Evolutionary conservation across 2,888 invertebrate species (phyloP).

Genomic region (Eupeodes luniger): DNA sequence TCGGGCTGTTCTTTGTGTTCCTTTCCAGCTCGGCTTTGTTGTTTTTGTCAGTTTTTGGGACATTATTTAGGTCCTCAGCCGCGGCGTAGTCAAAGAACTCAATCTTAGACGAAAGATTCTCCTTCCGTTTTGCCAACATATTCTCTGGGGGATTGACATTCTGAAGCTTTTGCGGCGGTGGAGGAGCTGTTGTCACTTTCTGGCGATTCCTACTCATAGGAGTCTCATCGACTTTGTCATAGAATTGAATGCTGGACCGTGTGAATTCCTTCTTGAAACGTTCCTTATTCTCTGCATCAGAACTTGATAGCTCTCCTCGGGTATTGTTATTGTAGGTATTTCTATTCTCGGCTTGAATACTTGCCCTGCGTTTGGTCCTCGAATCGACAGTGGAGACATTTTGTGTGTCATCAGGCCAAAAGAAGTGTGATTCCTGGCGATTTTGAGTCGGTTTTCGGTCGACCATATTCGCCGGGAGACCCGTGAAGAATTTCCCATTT

Average conservation of each 20-base stretch:
- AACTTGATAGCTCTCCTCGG: slow-evolving; percentile 46
- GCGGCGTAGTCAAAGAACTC: slow-evolving; percentile 82
- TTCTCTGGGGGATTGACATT: slow-evolving; percentile 76
- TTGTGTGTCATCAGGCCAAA: slow-evolving; percentile 83
- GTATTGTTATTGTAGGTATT: slow-evolving; percentile 30
- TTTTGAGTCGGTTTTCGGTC: slow-evolving; percentile 79
- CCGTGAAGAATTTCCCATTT: slow-evolving; percentile 84
- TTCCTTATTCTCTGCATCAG: slow-evolving; percentile 80
- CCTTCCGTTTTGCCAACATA: slow-evolving; percentile 79
- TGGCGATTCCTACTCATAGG: slow-evolving; percentile 61
- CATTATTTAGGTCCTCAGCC: slow-evolving; percentile 79
- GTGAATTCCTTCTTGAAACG: slow-evolving; percentile 83
- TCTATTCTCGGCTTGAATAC: slow-evolving; percentile 78
- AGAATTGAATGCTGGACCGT: slow-evolving; percentile 83
- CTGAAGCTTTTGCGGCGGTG: slow-evolving; percentile 67
- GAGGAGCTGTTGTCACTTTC: slow-evolving; percentile 78
- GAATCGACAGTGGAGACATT: slow-evolving; percentile 80
- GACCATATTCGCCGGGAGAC: slow-evolving; percentile 83
- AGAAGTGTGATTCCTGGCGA: slow-evolving; percentile 83
- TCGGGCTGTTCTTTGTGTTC: slow-evolving; percentile 82
- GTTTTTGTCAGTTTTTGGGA: slow-evolving; percentile 81
- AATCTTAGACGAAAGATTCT: slow-evolving; percentile 82
- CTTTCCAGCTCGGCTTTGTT: slow-evolving; percentile 82
- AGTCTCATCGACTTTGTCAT: slow-evolving; percentile 79
- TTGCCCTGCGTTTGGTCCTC: slow-evolving; percentile 79